Percentiles rank a stretch among this genome's conserved stretches.
Evolutionary conservation across 1,140 invertebrate species (phyloP).

Genomic region (Diuraphis noxia): DNA sequence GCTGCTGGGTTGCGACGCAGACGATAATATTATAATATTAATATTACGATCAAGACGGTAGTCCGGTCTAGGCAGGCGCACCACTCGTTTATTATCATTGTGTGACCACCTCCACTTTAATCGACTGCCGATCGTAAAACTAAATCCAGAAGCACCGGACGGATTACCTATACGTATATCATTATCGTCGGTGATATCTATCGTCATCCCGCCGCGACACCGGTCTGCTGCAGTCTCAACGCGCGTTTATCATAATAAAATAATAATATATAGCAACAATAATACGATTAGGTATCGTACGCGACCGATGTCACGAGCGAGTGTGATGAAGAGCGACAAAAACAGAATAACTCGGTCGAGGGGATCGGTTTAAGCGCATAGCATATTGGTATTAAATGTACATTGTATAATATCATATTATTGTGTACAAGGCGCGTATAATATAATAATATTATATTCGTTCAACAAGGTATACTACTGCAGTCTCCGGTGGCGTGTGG

Average conservation of each 20-base stretch:
- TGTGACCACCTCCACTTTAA: neutral
- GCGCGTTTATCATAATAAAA: slow-evolving; percentile 22
- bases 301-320: neutral
- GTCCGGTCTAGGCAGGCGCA: neutral
- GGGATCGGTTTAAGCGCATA: neutral
- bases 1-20: neutral
- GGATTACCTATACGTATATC: neutral
- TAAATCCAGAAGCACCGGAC: slow-evolving; percentile 29
- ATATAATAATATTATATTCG: neutral
- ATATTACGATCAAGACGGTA: neutral
- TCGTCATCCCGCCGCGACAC: neutral
- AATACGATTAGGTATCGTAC: slow-evolving; percentile 16
- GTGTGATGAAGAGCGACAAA: neutral
- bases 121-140: slow-evolving; percentile 25
- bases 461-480: neutral
- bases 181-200: slow-evolving; percentile 7
- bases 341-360: neutral
- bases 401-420: neutral
- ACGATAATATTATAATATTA: neutral
- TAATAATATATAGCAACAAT: neutral
- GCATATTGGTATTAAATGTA: neutral
- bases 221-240: neutral
- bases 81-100: neutral
- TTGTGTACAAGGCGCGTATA: neutral
- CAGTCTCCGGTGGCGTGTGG: neutral